Evolutionary conservation across 2,113 vertebrate genomes (phyloP).

Genomic region (Isurus oxyrinchus): DNA sequence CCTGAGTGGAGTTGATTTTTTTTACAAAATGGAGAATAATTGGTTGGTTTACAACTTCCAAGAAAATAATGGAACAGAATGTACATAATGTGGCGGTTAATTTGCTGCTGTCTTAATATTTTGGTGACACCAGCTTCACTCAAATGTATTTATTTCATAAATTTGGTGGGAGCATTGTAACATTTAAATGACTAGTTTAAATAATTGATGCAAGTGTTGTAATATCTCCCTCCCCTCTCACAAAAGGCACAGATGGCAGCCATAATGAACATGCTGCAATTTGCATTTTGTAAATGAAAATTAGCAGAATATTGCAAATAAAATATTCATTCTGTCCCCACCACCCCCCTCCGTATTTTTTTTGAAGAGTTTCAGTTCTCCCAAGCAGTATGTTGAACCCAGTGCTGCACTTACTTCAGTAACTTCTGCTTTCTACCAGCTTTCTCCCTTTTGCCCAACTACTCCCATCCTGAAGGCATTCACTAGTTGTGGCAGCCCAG

Average conservation of each 20-base stretch:
- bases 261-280: not conserved
- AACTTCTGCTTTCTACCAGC: not conserved
- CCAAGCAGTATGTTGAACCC: not conserved
- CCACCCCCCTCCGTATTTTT: not conserved
- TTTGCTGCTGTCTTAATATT: slow-evolving; percentile 3
- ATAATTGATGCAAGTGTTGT: slow-evolving; percentile 22
- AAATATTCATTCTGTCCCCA: not conserved
- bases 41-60: not conserved
- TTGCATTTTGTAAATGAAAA: slow-evolving; percentile 11
- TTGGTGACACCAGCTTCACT: slow-evolving; percentile 11
- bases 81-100: not conserved
- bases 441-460: not conserved
- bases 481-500: not conserved
- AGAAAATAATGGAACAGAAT: not conserved
- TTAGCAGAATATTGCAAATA: slow-evolving; percentile 25
- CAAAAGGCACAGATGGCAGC: slow-evolving; percentile 11
- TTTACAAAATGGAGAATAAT: not conserved
- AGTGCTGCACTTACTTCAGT: not conserved
- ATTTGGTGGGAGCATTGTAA: not conserved
- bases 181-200: slow-evolving; percentile 20
- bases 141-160: slow-evolving; percentile 33
- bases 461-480: not conserved
- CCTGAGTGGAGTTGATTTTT: not conserved
- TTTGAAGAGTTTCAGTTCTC: not conserved
- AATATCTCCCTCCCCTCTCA: slow-evolving; percentile 16